Evolutionary conservation across 1,140 invertebrate genomes (phyloP), one percentile per base, ranked within the genome.

Genomic region (Philaenus spumarius): DNA sequence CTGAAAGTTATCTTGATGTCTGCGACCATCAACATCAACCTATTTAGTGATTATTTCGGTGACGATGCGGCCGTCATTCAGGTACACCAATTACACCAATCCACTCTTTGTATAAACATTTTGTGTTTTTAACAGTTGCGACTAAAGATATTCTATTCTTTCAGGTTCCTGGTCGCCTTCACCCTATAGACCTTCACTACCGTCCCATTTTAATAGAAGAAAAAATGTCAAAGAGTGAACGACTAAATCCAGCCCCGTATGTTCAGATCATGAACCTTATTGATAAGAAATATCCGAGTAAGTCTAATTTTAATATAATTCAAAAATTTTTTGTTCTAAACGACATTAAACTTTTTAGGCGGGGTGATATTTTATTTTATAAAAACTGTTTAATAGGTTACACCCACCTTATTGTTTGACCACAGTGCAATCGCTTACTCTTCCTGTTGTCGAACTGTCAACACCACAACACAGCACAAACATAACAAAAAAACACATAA

Each of bases 1-100:
- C 72, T 98, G 2, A 97, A 97, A 74, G 74, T 99, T 5, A 85
- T 99, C 15, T 80, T 99, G 0, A 99, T 99, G 97, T 98, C 95
- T 5, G 97, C 97, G 12, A 99, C 97, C 1, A 98, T 99, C 39
- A 99, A 99, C 75, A 87, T 98, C 40, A 78, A 94, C 62, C 76
- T 98, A 1, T 99, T 98, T 74, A 81, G 82, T 61, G 77, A 84
- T 60, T 99, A 96, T 74, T 99, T 98, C 76, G 72, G 83, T 37
- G 78, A 86, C 59, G 85, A 89, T 70, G 87, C 88, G 37, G 81
- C 82, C 63, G 80, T 95, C 45, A 85, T 97, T 64, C 80, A 94
- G 76, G 85, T 86, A 71, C 65, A 22, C 9, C n/a, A n/a, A 30
- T 3, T 30, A 4, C 3, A 30, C 26, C 26, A 30, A 30, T 30